Percentiles rank a stretch among this genome's conserved stretches.
Conservation (phyloP, 2,888 invertebrate species). For the Phyto melanocephala region DNA sequence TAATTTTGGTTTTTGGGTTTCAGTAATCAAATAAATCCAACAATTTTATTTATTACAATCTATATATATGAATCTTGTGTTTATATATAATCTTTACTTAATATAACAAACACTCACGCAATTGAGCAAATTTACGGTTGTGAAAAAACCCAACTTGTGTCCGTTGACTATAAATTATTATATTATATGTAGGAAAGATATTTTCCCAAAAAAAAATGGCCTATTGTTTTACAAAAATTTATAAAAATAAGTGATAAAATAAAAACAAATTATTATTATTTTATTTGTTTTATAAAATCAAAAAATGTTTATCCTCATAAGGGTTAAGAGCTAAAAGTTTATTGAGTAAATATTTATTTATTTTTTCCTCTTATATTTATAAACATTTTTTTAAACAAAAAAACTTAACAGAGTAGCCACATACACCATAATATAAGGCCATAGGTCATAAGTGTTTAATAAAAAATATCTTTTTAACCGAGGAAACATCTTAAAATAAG, state of each 20-base stretch:
- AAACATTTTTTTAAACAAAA: too few species aligned
- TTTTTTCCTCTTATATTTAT: too few species aligned
- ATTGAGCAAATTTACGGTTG: constrained; percentile 10
- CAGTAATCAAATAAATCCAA: neutral
- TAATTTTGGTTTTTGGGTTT: neutral
- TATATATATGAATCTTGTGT: too few species aligned
- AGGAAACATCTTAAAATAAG: constrained; percentile 3
- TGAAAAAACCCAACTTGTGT: neutral
- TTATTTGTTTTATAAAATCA: neutral
- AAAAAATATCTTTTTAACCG: constrained; percentile 8
- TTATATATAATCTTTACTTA: too few species aligned
- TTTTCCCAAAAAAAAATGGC: neutral
- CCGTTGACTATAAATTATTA: constrained; percentile 23
- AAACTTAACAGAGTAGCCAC: neutral
- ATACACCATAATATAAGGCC: constrained; percentile 8
- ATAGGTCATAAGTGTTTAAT: constrained; percentile 11
- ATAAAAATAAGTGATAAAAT: neutral
- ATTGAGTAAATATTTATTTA: neutral
- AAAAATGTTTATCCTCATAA: neutral
- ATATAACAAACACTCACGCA: neutral
- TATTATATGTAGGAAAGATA: too few species aligned
- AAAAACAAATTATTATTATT: neutral
- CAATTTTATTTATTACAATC: neutral
- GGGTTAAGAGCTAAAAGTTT: constrained; percentile 5
- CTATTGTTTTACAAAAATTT: neutral